Percentiles rank a stretch among this genome's conserved stretches.
Conservation (phyloP, 1,140 invertebrate species). For the Drosophila repletoides region DNA sequence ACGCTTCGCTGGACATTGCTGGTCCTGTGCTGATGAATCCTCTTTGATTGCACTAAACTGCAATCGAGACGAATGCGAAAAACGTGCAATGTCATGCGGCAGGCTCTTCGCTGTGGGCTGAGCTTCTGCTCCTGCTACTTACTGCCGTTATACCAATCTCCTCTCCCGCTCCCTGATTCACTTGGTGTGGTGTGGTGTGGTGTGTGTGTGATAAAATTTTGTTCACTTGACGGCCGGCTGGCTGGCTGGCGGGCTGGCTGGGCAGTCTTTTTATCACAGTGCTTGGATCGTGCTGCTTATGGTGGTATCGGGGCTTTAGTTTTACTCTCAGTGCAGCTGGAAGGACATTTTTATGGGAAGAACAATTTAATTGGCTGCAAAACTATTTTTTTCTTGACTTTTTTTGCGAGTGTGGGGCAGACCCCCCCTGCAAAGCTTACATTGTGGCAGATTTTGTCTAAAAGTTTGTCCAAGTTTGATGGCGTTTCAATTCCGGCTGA, state of each 20-base stretch:
- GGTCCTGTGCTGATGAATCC: conserved; percentile 66
- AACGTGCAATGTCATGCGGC: conserved; percentile 71
- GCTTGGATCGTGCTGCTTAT: conserved; percentile 48
- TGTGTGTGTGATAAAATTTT: conserved; percentile 70
- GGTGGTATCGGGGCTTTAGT: conserved; percentile 36
- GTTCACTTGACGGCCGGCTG: conserved; percentile 42
- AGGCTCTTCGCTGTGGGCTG: not conserved
- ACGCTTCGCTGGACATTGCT: conserved; percentile 74
- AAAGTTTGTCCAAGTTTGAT: conserved; percentile 48
- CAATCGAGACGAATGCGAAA: conserved; percentile 79
- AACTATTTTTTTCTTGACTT: not conserved
- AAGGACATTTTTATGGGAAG: conserved; percentile 77
- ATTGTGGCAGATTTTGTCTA: conserved; percentile 43
- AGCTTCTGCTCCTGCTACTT: not conserved
- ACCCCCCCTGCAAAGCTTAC: conserved; percentile 22
- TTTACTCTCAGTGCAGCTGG: conserved; percentile 43
- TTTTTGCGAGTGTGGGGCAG: not conserved
- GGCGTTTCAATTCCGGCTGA: conserved; percentile 37
- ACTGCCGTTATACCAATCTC: not conserved
- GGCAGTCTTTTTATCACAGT: conserved; percentile 58
- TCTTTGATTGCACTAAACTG: conserved; percentile 80
- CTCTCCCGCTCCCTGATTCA: not conserved
- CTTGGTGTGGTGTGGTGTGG: conserved; percentile 34
- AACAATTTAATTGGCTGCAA: conserved; percentile 74
- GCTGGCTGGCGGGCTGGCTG: conserved; percentile 20